Evolutionary conservation across 2,888 invertebrate genomes (phyloP).

Genomic region (Helleia helle): DNA sequence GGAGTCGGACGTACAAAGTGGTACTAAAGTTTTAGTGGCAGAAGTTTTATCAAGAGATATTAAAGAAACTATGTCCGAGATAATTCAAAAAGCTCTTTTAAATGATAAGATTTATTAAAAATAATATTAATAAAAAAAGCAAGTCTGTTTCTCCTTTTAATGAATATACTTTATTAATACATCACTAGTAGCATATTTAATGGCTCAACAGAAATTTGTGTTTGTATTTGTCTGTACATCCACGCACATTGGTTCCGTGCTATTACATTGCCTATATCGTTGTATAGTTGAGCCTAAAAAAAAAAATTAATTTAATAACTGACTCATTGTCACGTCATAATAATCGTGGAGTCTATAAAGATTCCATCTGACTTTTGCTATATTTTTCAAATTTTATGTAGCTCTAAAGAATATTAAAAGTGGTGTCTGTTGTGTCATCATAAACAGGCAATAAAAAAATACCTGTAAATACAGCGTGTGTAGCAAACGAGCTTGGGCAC

Average conservation of each 20-base stretch:
- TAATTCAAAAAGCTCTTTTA: slow-evolving; percentile 77
- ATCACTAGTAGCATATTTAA: slow-evolving; percentile 67
- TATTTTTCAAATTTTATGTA: too few species aligned
- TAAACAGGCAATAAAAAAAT: slow-evolving; percentile 13
- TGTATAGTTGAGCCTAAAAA: slow-evolving; percentile 80
- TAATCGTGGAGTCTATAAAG: too few species aligned
- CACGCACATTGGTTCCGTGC: slow-evolving; percentile 88
- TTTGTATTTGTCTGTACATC: slow-evolving; percentile 85
- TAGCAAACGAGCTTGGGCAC: slow-evolving; percentile 83
- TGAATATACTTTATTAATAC: slow-evolving; percentile 41
- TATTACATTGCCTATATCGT: slow-evolving; percentile 79
- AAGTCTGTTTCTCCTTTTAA: slow-evolving; percentile 3
- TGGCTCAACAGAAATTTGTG: slow-evolving; percentile 78
- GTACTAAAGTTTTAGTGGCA: slow-evolving; percentile 61
- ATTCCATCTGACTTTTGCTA: too few species aligned
- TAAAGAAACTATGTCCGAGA: slow-evolving; percentile 73
- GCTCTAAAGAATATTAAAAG: too few species aligned
- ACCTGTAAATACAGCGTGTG: slow-evolving; percentile 82
- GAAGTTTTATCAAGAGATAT: slow-evolving; percentile 66
- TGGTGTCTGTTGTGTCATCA: neutral
- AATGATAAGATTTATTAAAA: slow-evolving; percentile 77
- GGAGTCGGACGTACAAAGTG: slow-evolving; percentile 50
- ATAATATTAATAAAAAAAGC: slow-evolving; percentile 2
- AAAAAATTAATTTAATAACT: slow-evolving; percentile 10
- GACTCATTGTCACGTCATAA: too few species aligned